Evolutionary conservation across 2,113 vertebrate species (phyloP).

Genomic region (Columba janthina): DNA sequence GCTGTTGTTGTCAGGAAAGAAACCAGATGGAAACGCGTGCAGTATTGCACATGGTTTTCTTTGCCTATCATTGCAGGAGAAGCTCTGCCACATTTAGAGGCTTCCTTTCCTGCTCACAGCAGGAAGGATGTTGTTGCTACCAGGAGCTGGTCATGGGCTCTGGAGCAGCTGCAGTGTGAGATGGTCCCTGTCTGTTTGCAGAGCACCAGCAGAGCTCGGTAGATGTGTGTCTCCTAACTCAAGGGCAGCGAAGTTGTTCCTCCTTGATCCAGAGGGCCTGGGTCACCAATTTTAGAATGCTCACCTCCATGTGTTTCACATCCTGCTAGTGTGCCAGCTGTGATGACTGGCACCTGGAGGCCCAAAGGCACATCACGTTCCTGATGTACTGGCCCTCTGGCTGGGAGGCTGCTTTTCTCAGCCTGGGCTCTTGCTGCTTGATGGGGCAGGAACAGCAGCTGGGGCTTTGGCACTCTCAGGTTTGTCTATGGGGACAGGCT

Average conservation of each 20-base stretch:
- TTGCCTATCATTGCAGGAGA: neutral
- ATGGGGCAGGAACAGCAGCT: neutral
- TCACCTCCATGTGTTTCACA: neutral
- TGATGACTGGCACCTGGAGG: neutral
- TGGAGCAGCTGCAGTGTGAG: neutral
- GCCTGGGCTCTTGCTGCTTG: neutral
- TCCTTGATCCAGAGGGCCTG: neutral
- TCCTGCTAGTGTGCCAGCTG: neutral
- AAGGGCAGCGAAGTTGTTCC: neutral
- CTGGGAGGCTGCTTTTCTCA: neutral
- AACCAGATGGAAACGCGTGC: neutral
- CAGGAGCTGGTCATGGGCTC: neutral
- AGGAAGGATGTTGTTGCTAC: neutral
- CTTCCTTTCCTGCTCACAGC: neutral
- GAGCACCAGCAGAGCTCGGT: neutral
- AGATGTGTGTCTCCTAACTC: neutral
- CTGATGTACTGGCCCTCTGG: neutral
- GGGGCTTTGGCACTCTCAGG: neutral
- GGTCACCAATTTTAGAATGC: neutral
- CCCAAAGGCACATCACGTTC: neutral
- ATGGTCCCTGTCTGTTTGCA: neutral
- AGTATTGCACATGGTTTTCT: neutral
- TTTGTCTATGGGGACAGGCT: neutral
- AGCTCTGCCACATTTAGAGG: neutral
- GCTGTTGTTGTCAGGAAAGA: neutral